Conservation (phyloP, 2,888 invertebrate genomes). For the Yponomeuta cagnagella region DNA sequence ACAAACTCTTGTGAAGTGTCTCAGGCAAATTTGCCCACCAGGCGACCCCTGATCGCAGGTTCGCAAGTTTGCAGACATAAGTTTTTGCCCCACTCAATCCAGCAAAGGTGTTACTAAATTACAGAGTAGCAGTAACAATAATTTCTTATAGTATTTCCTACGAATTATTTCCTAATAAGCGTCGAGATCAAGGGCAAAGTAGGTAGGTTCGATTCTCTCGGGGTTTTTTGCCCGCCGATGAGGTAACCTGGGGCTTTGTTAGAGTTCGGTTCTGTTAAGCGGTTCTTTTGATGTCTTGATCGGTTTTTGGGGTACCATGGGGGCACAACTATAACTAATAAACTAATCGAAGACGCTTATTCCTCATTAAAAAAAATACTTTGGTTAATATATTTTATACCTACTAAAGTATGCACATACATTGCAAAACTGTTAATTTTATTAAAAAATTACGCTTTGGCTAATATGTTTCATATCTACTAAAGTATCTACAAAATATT, state of each 20-base stretch:
- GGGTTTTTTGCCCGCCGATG: neutral
- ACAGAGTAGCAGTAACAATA: neutral
- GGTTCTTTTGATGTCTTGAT: neutral
- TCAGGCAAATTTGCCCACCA: no score
- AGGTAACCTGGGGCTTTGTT: neutral
- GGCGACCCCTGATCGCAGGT: no score
- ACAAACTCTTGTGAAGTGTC: no score
- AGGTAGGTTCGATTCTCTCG: neutral
- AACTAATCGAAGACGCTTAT: no score
- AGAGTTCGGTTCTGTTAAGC: neutral
- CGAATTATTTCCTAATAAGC: neutral
- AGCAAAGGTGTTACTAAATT: neutral
- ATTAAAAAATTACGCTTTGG: no score
- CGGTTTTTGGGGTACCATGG: neutral
- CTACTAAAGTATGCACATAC: no score
- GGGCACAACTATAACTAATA: no score
- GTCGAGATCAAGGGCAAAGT: neutral
- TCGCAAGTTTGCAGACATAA: neutral
- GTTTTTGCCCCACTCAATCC: neutral
- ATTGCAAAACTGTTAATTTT: no score
- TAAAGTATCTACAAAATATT: no score
- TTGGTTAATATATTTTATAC: no score
- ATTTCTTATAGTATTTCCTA: neutral
- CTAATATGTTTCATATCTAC: no score
- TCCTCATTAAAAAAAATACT: no score